Base-by-base conservation (phyloP, 2,113 vertebrate genomes). In the Anoplopoma fimbria region DNA sequence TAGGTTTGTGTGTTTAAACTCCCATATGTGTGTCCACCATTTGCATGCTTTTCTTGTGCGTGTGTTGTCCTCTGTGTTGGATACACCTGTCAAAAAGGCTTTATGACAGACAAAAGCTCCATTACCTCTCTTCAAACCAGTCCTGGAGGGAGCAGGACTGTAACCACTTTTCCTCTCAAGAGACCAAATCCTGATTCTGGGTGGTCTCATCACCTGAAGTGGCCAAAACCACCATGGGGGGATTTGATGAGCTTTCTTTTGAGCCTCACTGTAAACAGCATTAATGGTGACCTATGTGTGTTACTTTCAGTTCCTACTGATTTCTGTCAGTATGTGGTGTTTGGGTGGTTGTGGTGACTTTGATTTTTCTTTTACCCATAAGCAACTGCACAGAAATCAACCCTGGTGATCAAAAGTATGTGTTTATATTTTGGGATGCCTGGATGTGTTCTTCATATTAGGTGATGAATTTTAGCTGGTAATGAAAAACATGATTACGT, bases 131-230 rank as follows among this genome's bases (percentile, higher is more conserved):
- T 34, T 49, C 9, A 75, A 47, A 77, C 21, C 51, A 6, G 23
- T 42, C 63, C 69, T 36, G n/a, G 8, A 68, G 76, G 42, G 51
- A 69, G 15, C 53, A 3, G 19, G 55, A 42, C 15, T n/a, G n/a
- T n/a, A n/a, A n/a, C n/a, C 10, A 14, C n/a, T 40, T 71, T 40
- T 53, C 17, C 45, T 55, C 42, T 15, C 29, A 34, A 2, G 34
- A 82, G 13, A 58, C 61, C 57, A 75, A 55, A 62, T 62, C 23
- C 65, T 33, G 70, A 60, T 70, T 29, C 68, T 72, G 86, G 86
- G 81, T 86, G 84, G 86, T 88, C 81, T 82, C 42, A 31, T 78
- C 58, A 83, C 67, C 70, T 84, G 65, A 77, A 58, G 49, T 55
- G 69, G 15, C 25, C 19, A 55, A 49, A 25, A n/a, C 17, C 34